phyloP scores from a whole-genome alignment of 2,888 invertebrate genomes.

The Pteria penguin region DNA sequence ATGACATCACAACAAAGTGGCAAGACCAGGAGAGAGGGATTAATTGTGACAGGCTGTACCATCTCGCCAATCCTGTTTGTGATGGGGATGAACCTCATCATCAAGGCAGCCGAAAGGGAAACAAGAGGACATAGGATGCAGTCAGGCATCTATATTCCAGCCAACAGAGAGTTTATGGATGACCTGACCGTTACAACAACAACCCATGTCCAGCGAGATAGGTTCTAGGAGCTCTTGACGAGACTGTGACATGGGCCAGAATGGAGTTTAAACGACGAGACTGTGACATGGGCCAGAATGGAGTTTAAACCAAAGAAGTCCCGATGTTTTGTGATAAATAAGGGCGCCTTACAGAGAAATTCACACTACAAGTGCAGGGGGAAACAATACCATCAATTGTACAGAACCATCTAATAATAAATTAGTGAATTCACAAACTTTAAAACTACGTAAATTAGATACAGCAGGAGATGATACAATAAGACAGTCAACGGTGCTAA shows the following conservation, averaged over 20 bases:
- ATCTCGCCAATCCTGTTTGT: not conserved
- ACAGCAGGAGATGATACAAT: too few species aligned
- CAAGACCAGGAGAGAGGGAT: not conserved
- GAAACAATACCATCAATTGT: too few species aligned
- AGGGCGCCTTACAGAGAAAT: constrained; percentile 4
- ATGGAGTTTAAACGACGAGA: not conserved
- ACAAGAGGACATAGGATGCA: not conserved
- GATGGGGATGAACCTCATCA: not conserved
- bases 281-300: too few species aligned
- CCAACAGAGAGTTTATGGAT: not conserved
- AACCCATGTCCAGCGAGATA: not conserved
- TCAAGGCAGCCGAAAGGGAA: too few species aligned
- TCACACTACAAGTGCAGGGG: too few species aligned
- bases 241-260: too few species aligned
- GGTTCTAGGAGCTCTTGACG: not conserved
- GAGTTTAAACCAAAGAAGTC: not conserved
- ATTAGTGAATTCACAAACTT: too few species aligned
- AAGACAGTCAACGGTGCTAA: too few species aligned
- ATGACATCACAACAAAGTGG: not conserved
- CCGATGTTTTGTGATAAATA: not conserved
- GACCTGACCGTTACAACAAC: not conserved
- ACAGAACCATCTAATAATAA: too few species aligned
- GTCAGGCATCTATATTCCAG: not conserved
- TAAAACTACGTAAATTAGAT: too few species aligned
- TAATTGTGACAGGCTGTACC: not conserved